phyloP scores from a whole-genome alignment of 2,113 vertebrate species.

The Zosterops pallidus region DNA sequence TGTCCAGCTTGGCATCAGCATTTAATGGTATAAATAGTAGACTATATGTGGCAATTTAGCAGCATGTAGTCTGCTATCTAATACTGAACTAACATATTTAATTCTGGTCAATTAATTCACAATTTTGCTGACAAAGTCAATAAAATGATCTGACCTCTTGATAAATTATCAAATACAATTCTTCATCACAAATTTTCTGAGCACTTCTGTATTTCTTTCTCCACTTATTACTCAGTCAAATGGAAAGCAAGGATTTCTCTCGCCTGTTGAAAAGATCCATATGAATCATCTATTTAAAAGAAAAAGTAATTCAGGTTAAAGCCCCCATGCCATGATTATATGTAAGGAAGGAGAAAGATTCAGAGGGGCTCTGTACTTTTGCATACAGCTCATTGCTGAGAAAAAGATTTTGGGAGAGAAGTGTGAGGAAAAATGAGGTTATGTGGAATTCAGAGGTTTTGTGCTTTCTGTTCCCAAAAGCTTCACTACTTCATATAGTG shows the following conservation, averaged over 20 bases:
- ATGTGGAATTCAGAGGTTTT: not conserved
- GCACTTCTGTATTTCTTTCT: not conserved
- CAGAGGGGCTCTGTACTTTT: not conserved
- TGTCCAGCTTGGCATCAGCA: not conserved
- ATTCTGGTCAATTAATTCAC: not conserved
- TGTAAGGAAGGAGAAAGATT: not conserved
- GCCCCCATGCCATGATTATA: rapidly evolving
- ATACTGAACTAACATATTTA: not conserved
- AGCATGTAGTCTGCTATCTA: not conserved
- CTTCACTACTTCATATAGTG: not conserved
- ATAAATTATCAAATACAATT: not conserved
- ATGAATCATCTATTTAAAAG: not conserved
- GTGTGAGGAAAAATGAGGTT: not conserved
- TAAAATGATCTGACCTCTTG: not conserved
- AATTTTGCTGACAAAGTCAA: not conserved
- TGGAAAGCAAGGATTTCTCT: not conserved
- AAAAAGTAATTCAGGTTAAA: not conserved
- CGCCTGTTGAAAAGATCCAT: not conserved
- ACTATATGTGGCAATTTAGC: not conserved
- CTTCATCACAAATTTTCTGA: not conserved
- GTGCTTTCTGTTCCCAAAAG: not conserved
- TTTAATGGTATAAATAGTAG: not conserved
- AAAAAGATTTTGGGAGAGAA: not conserved
- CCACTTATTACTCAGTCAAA: not conserved
- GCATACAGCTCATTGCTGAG: not conserved